phyloP scores from a whole-genome alignment of 2,888 invertebrate species.

The Linyphia triangularis region DNA sequence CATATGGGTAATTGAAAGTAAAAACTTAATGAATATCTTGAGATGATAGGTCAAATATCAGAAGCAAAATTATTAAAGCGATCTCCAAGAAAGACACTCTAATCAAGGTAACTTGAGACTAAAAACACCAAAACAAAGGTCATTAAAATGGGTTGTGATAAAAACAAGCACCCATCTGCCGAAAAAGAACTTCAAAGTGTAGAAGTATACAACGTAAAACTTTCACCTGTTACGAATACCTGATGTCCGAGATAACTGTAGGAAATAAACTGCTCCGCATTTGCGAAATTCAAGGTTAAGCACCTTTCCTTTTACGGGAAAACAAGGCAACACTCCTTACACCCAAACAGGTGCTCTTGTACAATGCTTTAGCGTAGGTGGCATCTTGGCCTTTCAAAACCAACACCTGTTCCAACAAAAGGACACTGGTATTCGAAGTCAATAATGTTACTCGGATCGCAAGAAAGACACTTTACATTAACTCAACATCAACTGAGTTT shows the following conservation, averaged over 20 bases:
- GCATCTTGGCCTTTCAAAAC: background rate
- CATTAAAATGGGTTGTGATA: background rate
- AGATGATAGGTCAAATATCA: too few species aligned
- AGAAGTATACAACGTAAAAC: slow-evolving; percentile 8
- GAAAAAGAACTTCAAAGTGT: background rate
- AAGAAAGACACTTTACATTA: background rate
- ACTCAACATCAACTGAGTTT: background rate
- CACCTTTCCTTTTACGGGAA: slow-evolving; percentile 63
- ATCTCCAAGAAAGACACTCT: too few species aligned
- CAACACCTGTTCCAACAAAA: slow-evolving; percentile 35
- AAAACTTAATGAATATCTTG: too few species aligned
- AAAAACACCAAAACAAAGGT: background rate
- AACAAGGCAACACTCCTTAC: slow-evolving; percentile 50
- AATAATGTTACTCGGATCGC: background rate
- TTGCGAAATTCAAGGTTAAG: slow-evolving; percentile 60
- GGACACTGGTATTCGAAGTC: background rate
- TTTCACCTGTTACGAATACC: background rate
- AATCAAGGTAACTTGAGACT: too few species aligned
- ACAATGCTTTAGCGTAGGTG: slow-evolving; percentile 8
- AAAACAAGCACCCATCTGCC: background rate
- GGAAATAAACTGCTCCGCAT: slow-evolving; percentile 34
- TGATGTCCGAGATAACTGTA: background rate
- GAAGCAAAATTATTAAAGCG: too few species aligned
- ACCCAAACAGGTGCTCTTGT: slow-evolving; percentile 35
- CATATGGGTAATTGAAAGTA: too few species aligned